Base-by-base conservation (phyloP, 2,797 vertebrate genomes). In the Momotus momota region DNA sequence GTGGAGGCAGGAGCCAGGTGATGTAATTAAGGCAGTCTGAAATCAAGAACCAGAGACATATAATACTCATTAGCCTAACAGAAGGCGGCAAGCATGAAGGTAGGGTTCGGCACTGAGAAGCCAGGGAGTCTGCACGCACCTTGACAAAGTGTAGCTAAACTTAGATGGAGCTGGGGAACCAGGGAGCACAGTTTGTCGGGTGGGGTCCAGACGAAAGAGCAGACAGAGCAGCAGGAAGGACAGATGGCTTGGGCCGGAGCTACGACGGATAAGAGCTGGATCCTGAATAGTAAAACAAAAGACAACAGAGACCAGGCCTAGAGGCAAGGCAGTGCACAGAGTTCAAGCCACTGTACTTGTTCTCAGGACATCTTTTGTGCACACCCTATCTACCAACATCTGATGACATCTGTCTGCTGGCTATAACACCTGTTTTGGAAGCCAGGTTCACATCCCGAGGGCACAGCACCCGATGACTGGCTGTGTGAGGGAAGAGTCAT, bases 21-120 rank as follows among this genome's bases (percentile, higher is more conserved):
- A 79, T 81, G 66, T 84, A 96, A 95, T 96, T 86, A 94, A 94
- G 70, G 43, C 70, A 90, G 86, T 86, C 83, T 94, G 86, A 92
- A 96, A 83, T 89, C 65, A 79, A 81, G 81, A 92, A 81, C 83
- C 66, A 38, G 78, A 93, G 71, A 86, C 67, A 48, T 64, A 67
- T 19, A 96, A 51, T 31, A 33, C 58, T 90, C 48, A 90, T 90
- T 93, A 96, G 48, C 48, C 71, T 88, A 27, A 73, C 49, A 86
- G 66, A 81, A 48, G 16, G 33, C 81, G 80, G 66, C 14, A 72
- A 70, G 31, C 35, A 4, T 67, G 29, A 62, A 66, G 38, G 58
- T 69, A 49, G 51, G 60, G 43, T 62, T 94, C 90, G 60, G 66
- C 66, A 65, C 27, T n/a, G 65, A 74, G 65, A 81, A 79, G 46